phyloP scores from a whole-genome alignment of 2,113 vertebrate species.

The Struthio camelus region DNA sequence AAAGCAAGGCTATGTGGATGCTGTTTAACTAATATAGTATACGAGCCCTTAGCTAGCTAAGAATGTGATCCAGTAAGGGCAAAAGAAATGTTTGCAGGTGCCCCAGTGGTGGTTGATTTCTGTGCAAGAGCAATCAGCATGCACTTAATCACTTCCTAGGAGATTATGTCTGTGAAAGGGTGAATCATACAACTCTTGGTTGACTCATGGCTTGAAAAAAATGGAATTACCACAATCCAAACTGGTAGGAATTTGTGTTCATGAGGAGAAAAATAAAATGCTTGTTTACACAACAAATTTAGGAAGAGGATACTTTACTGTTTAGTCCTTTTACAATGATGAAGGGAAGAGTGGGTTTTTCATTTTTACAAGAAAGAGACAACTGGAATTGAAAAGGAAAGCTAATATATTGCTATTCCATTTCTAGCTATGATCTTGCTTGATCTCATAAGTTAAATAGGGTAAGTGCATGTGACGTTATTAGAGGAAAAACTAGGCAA shows the following conservation, averaged over 20 bases:
- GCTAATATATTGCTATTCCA: background rate
- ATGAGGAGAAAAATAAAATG: slow-evolving; percentile 30
- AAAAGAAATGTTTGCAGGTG: background rate
- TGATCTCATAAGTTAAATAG: background rate
- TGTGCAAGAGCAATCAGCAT: background rate
- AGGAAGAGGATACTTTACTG: slow-evolving; percentile 2
- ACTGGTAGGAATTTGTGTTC: slow-evolving; percentile 30
- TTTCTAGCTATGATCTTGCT: background rate
- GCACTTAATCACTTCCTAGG: slow-evolving; percentile 16
- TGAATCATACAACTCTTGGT: slow-evolving; percentile 47
- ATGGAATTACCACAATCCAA: slow-evolving; percentile 26
- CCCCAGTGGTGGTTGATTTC: background rate
- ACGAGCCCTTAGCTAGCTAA: background rate
- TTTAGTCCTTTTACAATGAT: background rate
- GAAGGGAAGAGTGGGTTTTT: background rate
- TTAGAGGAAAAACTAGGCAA: slow-evolving; percentile 33
- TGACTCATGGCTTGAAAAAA: slow-evolving; percentile 39
- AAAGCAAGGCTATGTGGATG: slow-evolving; percentile 9
- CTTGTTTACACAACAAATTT: slow-evolving; percentile 41
- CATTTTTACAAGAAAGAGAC: slow-evolving; percentile 31
- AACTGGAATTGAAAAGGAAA: slow-evolving; percentile 35
- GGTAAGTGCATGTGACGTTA: slow-evolving; percentile 9
- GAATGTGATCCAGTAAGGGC: background rate
- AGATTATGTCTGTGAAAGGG: background rate
- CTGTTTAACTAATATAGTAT: background rate